These are phyloP conservation scores for Pelecanus crispus DNA, from an alignment of 2,113 vertebrate genomes.

Conservation along the genomic window DNA sequence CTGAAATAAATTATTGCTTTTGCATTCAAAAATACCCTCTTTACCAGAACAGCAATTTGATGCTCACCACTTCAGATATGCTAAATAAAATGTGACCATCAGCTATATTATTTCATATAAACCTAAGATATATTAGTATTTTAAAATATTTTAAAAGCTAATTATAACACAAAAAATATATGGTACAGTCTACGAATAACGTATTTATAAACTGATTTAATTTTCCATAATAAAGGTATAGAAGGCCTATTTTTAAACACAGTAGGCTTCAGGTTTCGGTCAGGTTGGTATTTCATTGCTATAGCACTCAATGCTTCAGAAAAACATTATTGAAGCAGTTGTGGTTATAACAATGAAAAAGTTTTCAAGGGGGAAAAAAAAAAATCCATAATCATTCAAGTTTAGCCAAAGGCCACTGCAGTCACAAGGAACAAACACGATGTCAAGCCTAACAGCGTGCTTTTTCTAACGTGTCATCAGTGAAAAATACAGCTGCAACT, in stretches of 20 bases:
- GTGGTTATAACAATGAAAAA: background rate
- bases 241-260: background rate
- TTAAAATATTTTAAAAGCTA: background rate
- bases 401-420: background rate
- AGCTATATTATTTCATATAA: background rate
- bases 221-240: background rate
- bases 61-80: background rate
- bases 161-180: background rate
- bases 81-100: background rate
- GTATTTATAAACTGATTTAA: background rate
- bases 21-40: background rate
- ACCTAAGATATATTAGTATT: background rate
- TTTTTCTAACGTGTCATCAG: conserved; percentile 3
- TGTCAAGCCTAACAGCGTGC: background rate
- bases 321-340: background rate
- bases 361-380: background rate
- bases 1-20: background rate
- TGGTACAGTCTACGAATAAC: background rate
- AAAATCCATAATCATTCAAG: background rate
- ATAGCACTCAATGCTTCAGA: background rate
- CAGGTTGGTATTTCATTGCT: background rate
- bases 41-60: background rate
- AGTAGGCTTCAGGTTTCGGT: background rate
- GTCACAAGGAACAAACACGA: background rate
- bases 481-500: conserved; percentile 47